Conservation (phyloP, 2,113 vertebrate species). For the Bubo blakistoni region DNA sequence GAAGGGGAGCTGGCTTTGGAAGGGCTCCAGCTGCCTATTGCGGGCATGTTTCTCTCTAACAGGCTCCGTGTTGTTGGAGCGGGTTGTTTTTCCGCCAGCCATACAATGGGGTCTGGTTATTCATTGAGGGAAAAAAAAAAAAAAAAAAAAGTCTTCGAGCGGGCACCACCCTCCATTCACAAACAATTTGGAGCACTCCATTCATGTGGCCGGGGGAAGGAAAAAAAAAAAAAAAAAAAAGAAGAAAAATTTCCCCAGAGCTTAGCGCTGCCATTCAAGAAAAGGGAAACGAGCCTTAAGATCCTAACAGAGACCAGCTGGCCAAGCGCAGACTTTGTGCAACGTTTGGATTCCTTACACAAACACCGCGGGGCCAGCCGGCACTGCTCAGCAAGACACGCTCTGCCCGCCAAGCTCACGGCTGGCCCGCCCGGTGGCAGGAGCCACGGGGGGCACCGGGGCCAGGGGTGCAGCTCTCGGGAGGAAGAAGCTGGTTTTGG, state of each 20-base stretch:
- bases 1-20: constrained; percentile 73
- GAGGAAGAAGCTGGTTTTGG: not conserved
- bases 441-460: accelerated
- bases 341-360: constrained; percentile 72
- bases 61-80: constrained; percentile 74
- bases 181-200: constrained; percentile 76
- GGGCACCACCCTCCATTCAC: constrained; percentile 80
- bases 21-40: constrained; percentile 69
- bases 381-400: not conserved
- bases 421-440: not conserved
- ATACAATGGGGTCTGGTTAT: constrained; percentile 79
- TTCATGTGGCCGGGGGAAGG: constrained; percentile 30
- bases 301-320: constrained; percentile 73
- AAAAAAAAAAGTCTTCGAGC: constrained; percentile 31
- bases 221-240: not conserved
- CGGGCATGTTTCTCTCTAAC: constrained; percentile 68
- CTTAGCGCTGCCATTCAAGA: constrained; percentile 47
- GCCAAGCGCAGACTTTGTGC: constrained; percentile 28
- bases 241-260: constrained; percentile 25
- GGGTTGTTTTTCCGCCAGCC: constrained; percentile 74
- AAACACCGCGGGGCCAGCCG: constrained; percentile 36
- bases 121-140: constrained; percentile 54
- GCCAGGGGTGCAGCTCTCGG: accelerated
- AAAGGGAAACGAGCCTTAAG: constrained; percentile 61
- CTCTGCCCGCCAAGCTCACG: not conserved